A percentile compares a stretch with the other conserved stretches of the same genome.
Evolutionary conservation across 2,888 invertebrate genomes (phyloP).

Genomic region (Aelia acuminata): DNA sequence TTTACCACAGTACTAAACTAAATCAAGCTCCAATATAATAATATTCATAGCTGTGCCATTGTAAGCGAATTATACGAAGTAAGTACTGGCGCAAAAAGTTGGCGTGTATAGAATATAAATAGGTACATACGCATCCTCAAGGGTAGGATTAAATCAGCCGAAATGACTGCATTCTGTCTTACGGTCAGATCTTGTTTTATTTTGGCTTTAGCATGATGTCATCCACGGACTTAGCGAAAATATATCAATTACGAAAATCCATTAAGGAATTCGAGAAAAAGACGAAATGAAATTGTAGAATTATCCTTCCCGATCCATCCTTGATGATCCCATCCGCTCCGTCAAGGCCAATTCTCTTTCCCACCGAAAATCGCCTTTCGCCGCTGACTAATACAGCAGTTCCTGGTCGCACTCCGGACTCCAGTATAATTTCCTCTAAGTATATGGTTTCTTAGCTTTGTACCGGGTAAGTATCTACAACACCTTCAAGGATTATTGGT

Average conservation of each 20-base stretch:
- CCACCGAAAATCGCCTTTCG: slow-evolving; percentile 42
- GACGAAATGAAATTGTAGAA: not conserved
- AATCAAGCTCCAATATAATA: no score
- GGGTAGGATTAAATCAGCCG: not conserved
- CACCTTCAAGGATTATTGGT: slow-evolving; percentile 8
- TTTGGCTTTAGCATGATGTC: not conserved
- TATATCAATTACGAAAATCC: not conserved
- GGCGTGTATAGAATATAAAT: no score
- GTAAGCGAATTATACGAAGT: no score
- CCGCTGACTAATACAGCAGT: slow-evolving; percentile 3
- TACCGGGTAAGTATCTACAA: not conserved
- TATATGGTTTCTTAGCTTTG: slow-evolving; percentile 14
- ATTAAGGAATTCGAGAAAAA: not conserved
- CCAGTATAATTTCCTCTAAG: slow-evolving; percentile 15
- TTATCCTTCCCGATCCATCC: slow-evolving; percentile 5
- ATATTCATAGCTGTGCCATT: no score
- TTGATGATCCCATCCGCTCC: not conserved
- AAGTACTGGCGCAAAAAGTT: no score
- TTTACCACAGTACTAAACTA: no score
- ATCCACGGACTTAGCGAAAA: not conserved
- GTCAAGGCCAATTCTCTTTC: slow-evolving; percentile 34
- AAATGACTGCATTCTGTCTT: not conserved
- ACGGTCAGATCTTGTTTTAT: not conserved
- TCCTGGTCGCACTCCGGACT: not conserved
- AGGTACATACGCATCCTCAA: no score